Percentiles rank a stretch among this genome's conserved stretches.
Conservation (phyloP, 2,113 vertebrate genomes). For the Gulo gulo region DNA sequence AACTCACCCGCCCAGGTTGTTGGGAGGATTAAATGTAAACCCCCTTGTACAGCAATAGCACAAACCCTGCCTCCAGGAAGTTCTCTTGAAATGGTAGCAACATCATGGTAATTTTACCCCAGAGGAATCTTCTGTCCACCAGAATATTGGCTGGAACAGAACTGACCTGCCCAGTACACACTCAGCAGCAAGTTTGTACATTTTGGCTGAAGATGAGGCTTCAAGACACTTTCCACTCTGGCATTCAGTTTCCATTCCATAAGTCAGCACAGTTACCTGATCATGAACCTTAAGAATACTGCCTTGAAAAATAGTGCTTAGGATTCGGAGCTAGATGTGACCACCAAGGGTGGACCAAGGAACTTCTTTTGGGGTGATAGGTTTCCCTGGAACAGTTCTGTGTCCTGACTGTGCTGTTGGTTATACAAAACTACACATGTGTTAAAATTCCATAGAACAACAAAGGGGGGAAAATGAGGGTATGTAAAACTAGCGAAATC, state of each 20-base stretch:
- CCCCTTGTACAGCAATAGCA: accelerated
- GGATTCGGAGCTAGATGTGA: not conserved
- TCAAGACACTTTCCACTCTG: not conserved
- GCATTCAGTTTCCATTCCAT: not conserved
- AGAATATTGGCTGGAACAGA: not conserved
- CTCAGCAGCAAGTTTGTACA: not conserved
- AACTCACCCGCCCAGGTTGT: not conserved
- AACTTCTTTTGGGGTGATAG: not conserved
- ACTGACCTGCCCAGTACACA: not conserved
- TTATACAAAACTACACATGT: not conserved
- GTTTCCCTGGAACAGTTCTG: not conserved
- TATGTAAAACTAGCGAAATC: not conserved
- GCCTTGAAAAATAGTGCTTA: not conserved
- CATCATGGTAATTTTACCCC: not conserved
- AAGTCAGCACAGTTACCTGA: not conserved
- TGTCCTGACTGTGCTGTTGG: not conserved
- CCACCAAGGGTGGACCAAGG: not conserved
- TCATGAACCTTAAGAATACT: not conserved
- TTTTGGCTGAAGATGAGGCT: not conserved
- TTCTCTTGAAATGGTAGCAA: not conserved
- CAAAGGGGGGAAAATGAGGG: not conserved
- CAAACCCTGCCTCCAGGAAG: not conserved
- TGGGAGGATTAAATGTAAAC: not conserved
- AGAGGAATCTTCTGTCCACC: not conserved
- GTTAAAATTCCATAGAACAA: not conserved